Conservation (phyloP, 2,888 invertebrate species). For the Meiosimyza platycephala region DNA sequence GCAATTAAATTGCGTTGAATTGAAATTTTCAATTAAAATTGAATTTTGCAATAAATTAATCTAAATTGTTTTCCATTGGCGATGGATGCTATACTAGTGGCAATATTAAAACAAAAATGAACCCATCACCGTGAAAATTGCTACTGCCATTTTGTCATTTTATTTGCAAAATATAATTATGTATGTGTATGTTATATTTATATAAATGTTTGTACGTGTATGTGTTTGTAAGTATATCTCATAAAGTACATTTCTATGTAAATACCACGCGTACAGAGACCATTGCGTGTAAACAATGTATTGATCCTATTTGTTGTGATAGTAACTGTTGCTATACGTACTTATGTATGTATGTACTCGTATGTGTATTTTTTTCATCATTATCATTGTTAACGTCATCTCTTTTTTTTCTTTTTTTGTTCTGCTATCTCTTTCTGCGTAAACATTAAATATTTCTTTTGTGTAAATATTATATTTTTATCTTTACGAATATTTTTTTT, state of each 20-base stretch:
- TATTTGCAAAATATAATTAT: constrained; percentile 16
- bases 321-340: constrained; percentile 6
- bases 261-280: constrained; percentile 1
- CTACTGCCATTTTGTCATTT: constrained; percentile 5
- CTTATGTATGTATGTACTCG: no score
- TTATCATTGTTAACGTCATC: background rate
- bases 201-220: constrained; percentile 12
- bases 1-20: constrained; percentile 31
- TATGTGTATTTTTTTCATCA: background rate
- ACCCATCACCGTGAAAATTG: no score
- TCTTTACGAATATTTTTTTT: constrained; percentile 1
- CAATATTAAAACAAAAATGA: no score
- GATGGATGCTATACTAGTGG: background rate
- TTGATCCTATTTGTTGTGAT: constrained; percentile 25
- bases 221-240: constrained; percentile 5
- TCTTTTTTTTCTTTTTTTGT: background rate
- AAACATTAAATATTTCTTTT: background rate
- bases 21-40: constrained; percentile 34
- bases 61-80: background rate
- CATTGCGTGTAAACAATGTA: constrained; percentile 10
- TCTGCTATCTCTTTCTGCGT: background rate
- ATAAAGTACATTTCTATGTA: background rate
- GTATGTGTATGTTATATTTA: constrained; percentile 12
- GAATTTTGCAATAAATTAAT: constrained; percentile 26
- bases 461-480: constrained; percentile 24